phyloP scores from a whole-genome alignment of 2,797 vertebrate species.

The Prunella strophiata region DNA sequence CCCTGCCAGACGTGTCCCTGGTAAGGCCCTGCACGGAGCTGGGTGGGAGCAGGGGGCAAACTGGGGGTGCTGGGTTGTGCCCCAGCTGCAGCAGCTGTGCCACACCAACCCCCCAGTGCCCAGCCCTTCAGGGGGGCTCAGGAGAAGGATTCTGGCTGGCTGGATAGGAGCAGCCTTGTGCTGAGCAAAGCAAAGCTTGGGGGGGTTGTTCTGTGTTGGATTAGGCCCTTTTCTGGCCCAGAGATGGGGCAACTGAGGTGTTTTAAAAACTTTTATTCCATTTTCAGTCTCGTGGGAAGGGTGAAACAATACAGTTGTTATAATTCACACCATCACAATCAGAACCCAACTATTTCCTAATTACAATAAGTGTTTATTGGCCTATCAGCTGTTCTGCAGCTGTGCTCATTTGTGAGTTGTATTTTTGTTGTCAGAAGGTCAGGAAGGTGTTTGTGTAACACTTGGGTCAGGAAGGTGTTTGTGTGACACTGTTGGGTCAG shows the following conservation, averaged over 20 bases:
- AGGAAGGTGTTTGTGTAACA: not conserved
- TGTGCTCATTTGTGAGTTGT: not conserved
- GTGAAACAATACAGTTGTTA: not conserved
- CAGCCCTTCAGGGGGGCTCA: not conserved
- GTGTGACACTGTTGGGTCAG: not conserved
- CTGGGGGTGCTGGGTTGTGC: not conserved
- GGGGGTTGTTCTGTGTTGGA: not conserved
- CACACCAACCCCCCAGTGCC: too few relatives aligned
- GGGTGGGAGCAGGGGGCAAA: not conserved
- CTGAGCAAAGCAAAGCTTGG: not conserved
- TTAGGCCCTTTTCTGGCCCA: not conserved
- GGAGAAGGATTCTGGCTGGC: not conserved
- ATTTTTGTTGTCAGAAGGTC: not conserved
- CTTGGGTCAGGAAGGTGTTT: too few relatives aligned
- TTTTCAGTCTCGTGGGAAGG: not conserved
- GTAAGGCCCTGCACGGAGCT: constrained; percentile 69
- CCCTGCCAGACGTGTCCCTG: constrained; percentile 90
- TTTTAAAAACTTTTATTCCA: not conserved
- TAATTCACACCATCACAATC: not conserved
- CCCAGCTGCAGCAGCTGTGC: not conserved
- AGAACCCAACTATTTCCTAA: not conserved
- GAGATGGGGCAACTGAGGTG: not conserved
- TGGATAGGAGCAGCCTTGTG: not conserved
- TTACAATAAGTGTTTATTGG: not conserved
- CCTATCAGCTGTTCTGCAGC: not conserved